Base-by-base conservation (phyloP, 2,113 vertebrate genomes). In the Alexandromys fortis region DNA sequence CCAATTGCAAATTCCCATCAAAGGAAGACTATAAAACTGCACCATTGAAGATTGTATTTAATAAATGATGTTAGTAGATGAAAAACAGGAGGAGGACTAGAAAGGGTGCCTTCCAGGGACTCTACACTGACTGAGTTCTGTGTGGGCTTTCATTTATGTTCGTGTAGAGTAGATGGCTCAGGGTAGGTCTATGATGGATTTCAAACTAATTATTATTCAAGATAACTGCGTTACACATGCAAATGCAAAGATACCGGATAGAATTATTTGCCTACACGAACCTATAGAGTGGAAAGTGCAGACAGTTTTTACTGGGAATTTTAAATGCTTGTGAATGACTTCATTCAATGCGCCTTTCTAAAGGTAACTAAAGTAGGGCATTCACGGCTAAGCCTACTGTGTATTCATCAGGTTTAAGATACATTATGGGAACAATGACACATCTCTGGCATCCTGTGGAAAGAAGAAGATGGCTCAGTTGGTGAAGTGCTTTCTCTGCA, bases 141-240 rank as follows among this genome's bases (percentile, higher is more conserved):
- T 63, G 52, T 42, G 17, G 17, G 22, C 1, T 33, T 67, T 82
- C 38, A 38, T 75, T 94, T 89, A 81, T 77, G 81, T 85, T 85
- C 5, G 21, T 82, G 28, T 89, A 21, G 52, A 78, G 5, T 78
- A 1, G 10, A 4, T 78, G 14, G 24, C 1, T 89, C 58, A 61
- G 28, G 33, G 11, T 16, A 82, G 24, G 58, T 82, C 35, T 67
- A 14, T 55, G 42, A 35, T 55, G 58, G 22, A 75, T 68, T 91
- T 96, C 67, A 94, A 93, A 63, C 35, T 89, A 77, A n/a, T 72
- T 85, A 68, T 85, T 49, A 91, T 12, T 73, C 24, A 55, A 19
- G n/a, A 42, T 58, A 73, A 52, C 12, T 52, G 93, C 76, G 14
- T n/a, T 17, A 97, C 1, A 17, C 21, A 90, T 24, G 5, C 2